These are phyloP conservation scores for Spinibarbus caldwelli DNA, from an alignment of 2,797 vertebrate genomes.

Conservation along the genomic window DNA sequence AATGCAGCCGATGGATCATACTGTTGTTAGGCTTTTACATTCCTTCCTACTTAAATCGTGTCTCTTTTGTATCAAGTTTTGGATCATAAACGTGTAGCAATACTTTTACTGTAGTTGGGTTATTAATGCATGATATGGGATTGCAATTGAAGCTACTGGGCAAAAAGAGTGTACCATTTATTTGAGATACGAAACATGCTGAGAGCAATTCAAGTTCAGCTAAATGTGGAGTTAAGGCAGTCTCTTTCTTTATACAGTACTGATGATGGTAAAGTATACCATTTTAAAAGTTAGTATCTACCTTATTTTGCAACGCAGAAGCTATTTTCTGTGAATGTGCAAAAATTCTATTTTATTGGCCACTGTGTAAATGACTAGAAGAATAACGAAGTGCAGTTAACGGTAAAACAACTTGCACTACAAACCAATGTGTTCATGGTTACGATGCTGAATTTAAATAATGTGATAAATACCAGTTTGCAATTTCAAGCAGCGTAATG, in stretches of 20 bases:
- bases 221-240: background rate
- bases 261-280: background rate
- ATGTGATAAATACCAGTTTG: background rate
- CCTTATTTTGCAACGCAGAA: background rate
- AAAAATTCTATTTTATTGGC: background rate
- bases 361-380: background rate
- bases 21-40: background rate
- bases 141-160: background rate
- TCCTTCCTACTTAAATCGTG: background rate
- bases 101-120: background rate
- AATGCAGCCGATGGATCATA: constrained; percentile 61
- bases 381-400: background rate
- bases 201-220: background rate
- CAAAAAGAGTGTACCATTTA: background rate
- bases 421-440: background rate
- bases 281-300: background rate
- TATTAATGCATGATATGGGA: constrained; percentile 18
- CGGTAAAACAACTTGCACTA: background rate
- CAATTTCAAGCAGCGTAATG: background rate
- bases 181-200: constrained; percentile 4
- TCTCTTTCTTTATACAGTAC: background rate
- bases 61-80: background rate
- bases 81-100: background rate
- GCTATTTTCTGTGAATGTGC: background rate
- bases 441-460: background rate